Evolutionary conservation across 2,888 invertebrate genomes (phyloP).

Genomic region (Alloplasta piceator): DNA sequence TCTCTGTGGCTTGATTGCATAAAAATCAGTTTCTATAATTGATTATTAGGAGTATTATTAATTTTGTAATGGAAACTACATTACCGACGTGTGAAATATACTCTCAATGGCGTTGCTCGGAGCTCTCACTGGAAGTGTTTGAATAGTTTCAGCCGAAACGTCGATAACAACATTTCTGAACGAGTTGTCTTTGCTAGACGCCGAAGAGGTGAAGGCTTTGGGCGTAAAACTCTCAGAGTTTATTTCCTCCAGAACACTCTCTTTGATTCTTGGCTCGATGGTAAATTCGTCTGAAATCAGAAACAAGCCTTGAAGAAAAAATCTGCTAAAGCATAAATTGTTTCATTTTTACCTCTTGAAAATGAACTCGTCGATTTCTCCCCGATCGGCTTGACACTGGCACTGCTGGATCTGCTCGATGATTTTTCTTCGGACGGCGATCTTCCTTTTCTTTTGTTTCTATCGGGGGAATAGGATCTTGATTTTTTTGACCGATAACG

Average conservation of each 20-base stretch:
- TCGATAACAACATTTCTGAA: conserved; percentile 90
- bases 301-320: neutral
- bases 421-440: conserved; percentile 80
- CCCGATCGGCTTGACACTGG: conserved; percentile 72
- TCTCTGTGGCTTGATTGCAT: no score
- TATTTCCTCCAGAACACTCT: conserved; percentile 87
- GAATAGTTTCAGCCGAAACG: conserved; percentile 89
- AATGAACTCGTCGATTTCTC: conserved; percentile 71
- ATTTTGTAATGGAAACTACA: neutral
- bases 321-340: neutral
- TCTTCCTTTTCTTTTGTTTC: conserved; percentile 71
- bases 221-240: conserved; percentile 89
- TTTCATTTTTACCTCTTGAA: conserved; percentile 72
- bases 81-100: conserved; percentile 81
- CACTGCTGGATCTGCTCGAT: conserved; percentile 79
- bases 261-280: conserved; percentile 78
- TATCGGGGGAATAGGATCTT: conserved; percentile 77
- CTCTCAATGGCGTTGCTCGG: conserved; percentile 73
- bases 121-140: conserved; percentile 85
- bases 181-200: conserved; percentile 85
- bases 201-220: conserved; percentile 85
- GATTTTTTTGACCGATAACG: conserved; percentile 75
- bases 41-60: no score
- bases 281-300: conserved; percentile 77
- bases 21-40: no score